Percentiles rank a stretch among this genome's conserved stretches.
These are phyloP conservation scores for Brachionus sp. DNA, from an alignment of 1,140 invertebrate species.

Conservation along the genomic window DNA sequence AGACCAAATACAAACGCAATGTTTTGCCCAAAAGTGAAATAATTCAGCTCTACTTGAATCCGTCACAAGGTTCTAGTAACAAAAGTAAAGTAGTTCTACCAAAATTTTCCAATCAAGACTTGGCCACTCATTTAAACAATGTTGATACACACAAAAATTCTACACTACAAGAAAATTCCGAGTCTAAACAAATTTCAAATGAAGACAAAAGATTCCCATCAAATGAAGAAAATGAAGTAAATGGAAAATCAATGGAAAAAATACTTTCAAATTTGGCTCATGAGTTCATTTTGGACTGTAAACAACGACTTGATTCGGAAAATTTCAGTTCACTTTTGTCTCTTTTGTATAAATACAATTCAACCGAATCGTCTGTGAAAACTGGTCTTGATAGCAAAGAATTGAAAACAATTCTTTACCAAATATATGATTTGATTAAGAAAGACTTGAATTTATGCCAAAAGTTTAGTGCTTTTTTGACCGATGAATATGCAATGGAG, in stretches of 20 bases:
- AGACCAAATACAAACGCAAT: slow-evolving; percentile 9
- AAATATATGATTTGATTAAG: slow-evolving; percentile 9
- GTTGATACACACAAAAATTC: background rate
- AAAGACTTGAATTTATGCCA: background rate
- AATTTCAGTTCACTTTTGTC: background rate
- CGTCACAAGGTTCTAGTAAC: background rate
- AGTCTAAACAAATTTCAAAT: background rate
- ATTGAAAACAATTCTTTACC: background rate
- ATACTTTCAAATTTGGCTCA: background rate
- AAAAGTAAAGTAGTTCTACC: slow-evolving; percentile 1
- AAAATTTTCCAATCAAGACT: slow-evolving; percentile 21
- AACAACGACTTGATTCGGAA: background rate
- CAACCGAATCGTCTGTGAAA: background rate
- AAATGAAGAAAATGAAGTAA: background rate
- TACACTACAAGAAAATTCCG: background rate
- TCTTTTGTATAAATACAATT: background rate
- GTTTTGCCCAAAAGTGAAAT: background rate
- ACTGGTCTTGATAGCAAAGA: background rate
- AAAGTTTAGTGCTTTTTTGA: slow-evolving; percentile 28
- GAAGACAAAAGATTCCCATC: background rate
- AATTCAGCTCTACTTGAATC: background rate
- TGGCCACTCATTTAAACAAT: background rate
- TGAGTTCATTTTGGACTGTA: slow-evolving; percentile 26
- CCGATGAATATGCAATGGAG: background rate
- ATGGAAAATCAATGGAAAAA: background rate